Evolutionary conservation across 1,140 invertebrate species (phyloP).

Genomic region (Trichogramma pretiosum): DNA sequence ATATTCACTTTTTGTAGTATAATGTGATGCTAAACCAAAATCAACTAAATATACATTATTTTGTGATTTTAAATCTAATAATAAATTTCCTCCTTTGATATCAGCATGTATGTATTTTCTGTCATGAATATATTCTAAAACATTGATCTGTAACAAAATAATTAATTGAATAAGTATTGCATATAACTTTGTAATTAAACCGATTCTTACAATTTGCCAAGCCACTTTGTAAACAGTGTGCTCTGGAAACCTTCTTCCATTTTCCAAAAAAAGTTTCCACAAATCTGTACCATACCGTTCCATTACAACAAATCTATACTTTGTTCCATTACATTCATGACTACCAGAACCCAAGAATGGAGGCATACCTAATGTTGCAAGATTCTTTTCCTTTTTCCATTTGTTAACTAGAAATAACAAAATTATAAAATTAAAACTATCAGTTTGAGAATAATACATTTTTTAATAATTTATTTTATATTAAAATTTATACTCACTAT

Average conservation of each 20-base stretch:
- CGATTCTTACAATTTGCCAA: constrained; percentile 76
- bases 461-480: constrained; percentile 1
- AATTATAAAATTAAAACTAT: constrained; percentile 8
- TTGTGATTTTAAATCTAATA: constrained; percentile 63
- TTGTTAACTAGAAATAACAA: constrained; percentile 50
- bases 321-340: constrained; percentile 62
- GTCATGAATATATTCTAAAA: constrained; percentile 79
- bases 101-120: constrained; percentile 84
- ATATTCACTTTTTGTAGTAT: constrained; percentile 61
- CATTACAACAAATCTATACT: constrained; percentile 88
- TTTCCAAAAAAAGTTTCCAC: constrained; percentile 67
- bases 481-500: constrained; percentile 52
- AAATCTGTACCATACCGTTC: constrained; percentile 85
- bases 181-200: not conserved
- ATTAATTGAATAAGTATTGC: not conserved
- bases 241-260: constrained; percentile 60
- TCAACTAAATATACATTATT: constrained; percentile 85
- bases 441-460: not conserved
- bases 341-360: constrained; percentile 74
- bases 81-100: constrained; percentile 84
- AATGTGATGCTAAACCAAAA: constrained; percentile 82
- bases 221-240: constrained; percentile 71
- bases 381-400: constrained; percentile 63
- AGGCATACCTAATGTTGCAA: constrained; percentile 78
- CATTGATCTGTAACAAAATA: constrained; percentile 55